Evolutionary conservation across 2,888 invertebrate genomes (phyloP), one percentile per base, ranked within the genome.

Genomic region (Netelia melanura): DNA sequence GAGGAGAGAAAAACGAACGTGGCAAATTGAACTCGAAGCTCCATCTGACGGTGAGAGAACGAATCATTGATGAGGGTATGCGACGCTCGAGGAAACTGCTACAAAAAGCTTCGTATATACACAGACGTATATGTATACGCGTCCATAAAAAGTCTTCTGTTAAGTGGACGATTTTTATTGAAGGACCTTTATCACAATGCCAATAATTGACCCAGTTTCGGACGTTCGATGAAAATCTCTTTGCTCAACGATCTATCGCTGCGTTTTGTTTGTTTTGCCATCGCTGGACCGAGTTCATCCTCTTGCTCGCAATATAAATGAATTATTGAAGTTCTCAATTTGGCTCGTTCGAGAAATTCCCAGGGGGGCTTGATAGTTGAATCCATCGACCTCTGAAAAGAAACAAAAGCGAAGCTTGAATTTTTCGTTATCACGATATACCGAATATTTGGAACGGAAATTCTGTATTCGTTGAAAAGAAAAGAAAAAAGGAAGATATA

Each of bases 131-230:
- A 30, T 30, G 5, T 30, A 30, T 30, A 30, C 5, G 5, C 5
- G 5, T 30, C n/a, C 52, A 25, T 25, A 25, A 68, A 48, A 48
- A 23, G 64, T 44, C 14, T 30, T 71, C 17, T 9, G 65, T 44
- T 56, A 11, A 67, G 64, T 65, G 70, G 44, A 58, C 77, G 58
- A 71, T 70, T 75, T 58, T 58, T 44, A 48, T 72, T 56, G 52
- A 21, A 56, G 44, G 3, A 71, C 64, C 21, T 30, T 48, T 38
- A 64, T 58, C 70, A 8, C 61, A 61, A 48, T 62, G 64, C 21
- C 75, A 54, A 81, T 65, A 44, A 64, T 71, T 79, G 77, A 82
- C 82, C 82, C 67, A 77, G 52, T 67, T 82, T 82, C 72, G 48
- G 48, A 21, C 30, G n/a, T 52, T 61, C 58, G 11, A 25, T 23